Conservation (phyloP, 1,140 invertebrate species). For the Elysia chlorotica region DNA sequence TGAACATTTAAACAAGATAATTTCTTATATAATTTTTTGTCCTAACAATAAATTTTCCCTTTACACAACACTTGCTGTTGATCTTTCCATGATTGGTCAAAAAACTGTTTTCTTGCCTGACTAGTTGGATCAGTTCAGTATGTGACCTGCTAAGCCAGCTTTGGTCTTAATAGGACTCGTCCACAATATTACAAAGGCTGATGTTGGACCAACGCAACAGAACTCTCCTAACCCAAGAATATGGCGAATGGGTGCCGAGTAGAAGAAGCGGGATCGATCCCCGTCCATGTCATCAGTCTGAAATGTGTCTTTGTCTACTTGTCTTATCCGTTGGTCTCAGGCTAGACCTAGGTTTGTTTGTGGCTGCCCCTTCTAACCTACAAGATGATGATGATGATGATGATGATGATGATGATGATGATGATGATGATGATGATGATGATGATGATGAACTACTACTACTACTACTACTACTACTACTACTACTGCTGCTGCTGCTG, state of each 20-base stretch:
- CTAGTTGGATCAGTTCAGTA: not conserved
- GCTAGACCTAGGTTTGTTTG: not conserved
- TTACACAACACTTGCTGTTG: too few species aligned
- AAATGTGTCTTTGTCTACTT: not conserved
- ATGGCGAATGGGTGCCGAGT: not conserved
- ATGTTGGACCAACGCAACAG: too few species aligned
- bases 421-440: constrained; percentile 9
- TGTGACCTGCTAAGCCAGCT: not conserved
- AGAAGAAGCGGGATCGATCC: not conserved
- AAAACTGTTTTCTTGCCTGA: not conserved
- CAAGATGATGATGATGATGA: not conserved
- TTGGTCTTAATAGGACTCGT: not conserved
- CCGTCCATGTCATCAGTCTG: not conserved
- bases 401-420: constrained; percentile 17
- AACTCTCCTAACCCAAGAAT: too few species aligned
- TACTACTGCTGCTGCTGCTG: not conserved
- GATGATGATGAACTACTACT: not conserved
- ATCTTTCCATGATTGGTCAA: not conserved
- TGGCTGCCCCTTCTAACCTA: not conserved
- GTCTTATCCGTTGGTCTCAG: not conserved
- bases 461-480: not conserved
- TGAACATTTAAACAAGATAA: too few species aligned
- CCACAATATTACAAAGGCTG: not conserved
- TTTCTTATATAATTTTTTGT: too few species aligned
- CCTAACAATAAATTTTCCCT: not conserved